Evolutionary conservation across 2,888 invertebrate species (phyloP).

Genomic region (Rhogogaster chlorosoma): DNA sequence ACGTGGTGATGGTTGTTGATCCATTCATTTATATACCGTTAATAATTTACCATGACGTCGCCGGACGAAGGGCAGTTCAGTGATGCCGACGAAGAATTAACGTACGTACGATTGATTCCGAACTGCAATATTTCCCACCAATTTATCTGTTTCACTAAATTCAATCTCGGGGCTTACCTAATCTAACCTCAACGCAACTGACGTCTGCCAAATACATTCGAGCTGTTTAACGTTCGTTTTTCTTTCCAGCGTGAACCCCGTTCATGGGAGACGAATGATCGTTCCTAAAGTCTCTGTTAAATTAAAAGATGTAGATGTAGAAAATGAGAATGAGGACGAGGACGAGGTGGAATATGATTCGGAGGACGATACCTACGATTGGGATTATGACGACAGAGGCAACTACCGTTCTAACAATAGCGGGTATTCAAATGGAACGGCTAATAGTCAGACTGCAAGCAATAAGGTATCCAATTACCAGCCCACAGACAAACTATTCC

Average conservation of each 20-base stretch:
- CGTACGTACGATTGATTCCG: slow-evolving; percentile 57
- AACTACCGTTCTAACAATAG: slow-evolving; percentile 63
- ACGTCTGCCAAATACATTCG: neutral
- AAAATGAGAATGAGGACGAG: slow-evolving; percentile 42
- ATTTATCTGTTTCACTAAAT: neutral
- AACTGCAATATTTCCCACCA: neutral
- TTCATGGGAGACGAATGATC: slow-evolving; percentile 38
- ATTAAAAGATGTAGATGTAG: slow-evolving; percentile 53
- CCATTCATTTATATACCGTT: neutral
- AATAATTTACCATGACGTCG: slow-evolving; percentile 57
- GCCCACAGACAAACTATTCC: slow-evolving; percentile 89
- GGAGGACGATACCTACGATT: slow-evolving; percentile 54
- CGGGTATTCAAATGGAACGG: slow-evolving; percentile 57
- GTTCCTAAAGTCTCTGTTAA: slow-evolving; percentile 46
- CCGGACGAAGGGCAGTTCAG: slow-evolving; percentile 78
- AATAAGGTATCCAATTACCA: slow-evolving; percentile 86
- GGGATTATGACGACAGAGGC: slow-evolving; percentile 59
- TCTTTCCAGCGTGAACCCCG: neutral
- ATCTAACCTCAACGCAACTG: neutral
- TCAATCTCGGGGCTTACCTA: neutral
- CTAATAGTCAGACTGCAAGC: slow-evolving; percentile 80
- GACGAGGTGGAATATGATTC: slow-evolving; percentile 60
- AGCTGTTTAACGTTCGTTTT: neutral
- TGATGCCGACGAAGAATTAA: slow-evolving; percentile 75
- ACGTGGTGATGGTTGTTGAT: slow-evolving; percentile 14